Evolutionary conservation across 1,140 invertebrate genomes (phyloP), one percentile per base, ranked within the genome.

Genomic region (Belonocnema kinseyi): DNA sequence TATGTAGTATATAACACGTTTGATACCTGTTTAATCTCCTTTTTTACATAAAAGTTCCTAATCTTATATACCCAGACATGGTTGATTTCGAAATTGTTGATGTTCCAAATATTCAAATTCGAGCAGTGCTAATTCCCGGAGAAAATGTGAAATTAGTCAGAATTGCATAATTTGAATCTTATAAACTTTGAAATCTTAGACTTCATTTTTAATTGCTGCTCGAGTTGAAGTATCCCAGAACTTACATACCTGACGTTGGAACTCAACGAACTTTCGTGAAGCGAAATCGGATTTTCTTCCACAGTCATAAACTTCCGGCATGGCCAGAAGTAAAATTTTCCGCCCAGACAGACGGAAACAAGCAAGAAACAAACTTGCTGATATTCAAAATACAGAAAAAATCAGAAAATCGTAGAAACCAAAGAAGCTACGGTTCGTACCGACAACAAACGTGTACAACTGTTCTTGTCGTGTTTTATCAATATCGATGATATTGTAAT

Each of bases 361-460:
- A 78, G 74, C 33, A 46, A 77, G 75, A 81, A 80, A 72, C 73
- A 58, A 75, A 78, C 77, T 54, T 76, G 66, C 74, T 78, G 77
- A 77, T 50, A 73, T 73, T 74, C 78, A 79, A 74, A 71, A 81
- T 76, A 76, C 73, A 75, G 73, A 56, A 77, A 80, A 76, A 78
- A 74, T 74, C 16, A 74, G 77, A 17, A 80, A 82, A 82, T 77
- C 77, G 82, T 76, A 82, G 76, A 77, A 81, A 78, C 78, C 74
- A 77, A 77, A 80, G 75, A 72, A 78, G 13, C 76, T 52, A 70
- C 78, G 78, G 82, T 84, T 86, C 79, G 78, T 82, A 84, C 74
- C 61, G 54, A 73, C 71, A 75, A 84, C 77, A 10, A 70, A 72
- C 74, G 53, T 19, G 46, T 73, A 51, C 71, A 50, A 77, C 76